These are phyloP conservation scores for Gonocerus acuteangulatus DNA, from an alignment of 2,888 invertebrate species.

Conservation along the genomic window DNA sequence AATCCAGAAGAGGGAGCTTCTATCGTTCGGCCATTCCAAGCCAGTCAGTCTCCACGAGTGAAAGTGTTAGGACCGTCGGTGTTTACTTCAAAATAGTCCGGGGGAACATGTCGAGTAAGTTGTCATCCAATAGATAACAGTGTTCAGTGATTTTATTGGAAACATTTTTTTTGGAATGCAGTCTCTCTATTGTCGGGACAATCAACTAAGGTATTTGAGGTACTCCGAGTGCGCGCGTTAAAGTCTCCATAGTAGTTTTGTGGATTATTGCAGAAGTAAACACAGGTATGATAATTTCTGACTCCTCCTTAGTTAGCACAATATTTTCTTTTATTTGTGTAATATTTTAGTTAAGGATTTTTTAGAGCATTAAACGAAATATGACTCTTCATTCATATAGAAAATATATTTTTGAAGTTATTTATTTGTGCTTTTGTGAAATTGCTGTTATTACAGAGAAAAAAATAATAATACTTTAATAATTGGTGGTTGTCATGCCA, in stretches of 20 bases:
- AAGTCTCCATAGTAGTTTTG: neutral
- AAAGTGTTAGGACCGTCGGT: slow-evolving; percentile 19
- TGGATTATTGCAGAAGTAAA: slow-evolving; percentile 20
- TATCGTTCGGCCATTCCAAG: neutral
- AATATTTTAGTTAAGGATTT: no score
- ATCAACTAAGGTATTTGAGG: neutral
- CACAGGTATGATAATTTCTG: slow-evolving; percentile 6
- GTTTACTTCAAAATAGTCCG: slow-evolving; percentile 12
- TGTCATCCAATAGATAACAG: neutral
- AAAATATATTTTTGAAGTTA: no score
- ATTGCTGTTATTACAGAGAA: no score
- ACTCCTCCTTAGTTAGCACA: no score
- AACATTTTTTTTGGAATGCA: slow-evolving; percentile 6
- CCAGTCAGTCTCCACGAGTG: slow-evolving; percentile 21
- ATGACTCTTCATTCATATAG: no score
- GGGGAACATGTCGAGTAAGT: slow-evolving; percentile 17
- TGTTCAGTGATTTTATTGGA: neutral
- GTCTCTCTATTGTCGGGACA: neutral
- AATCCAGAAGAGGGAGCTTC: neutral
- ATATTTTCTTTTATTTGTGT: no score
- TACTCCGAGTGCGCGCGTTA: neutral
- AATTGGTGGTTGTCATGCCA: no score
- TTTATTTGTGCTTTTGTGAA: no score
- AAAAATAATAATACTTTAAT: no score
- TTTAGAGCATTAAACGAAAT: no score